These are phyloP conservation scores for Trypoxylus dichotomus DNA, from an alignment of 1,140 invertebrate species.

Conservation along the genomic window DNA sequence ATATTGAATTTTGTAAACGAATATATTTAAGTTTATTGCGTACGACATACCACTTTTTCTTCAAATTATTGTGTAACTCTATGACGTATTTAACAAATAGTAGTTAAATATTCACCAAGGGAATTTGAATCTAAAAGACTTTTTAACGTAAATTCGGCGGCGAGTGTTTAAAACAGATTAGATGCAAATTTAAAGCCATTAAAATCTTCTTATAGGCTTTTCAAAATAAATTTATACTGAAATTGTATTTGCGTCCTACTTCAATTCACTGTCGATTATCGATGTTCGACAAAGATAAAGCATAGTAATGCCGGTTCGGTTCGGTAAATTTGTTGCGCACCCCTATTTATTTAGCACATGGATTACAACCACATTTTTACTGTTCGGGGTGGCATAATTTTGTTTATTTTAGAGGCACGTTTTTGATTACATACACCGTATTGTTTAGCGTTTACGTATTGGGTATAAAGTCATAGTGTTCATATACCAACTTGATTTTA, in stretches of 20 bases:
- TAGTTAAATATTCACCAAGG: background rate
- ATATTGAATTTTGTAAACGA: too few relatives aligned
- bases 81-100: too few relatives aligned
- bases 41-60: too few relatives aligned
- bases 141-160: constrained; percentile 18
- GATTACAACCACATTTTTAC: constrained; percentile 30
- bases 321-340: constrained; percentile 10
- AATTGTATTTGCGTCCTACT: background rate
- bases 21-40: too few relatives aligned
- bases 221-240: constrained; percentile 14
- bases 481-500: too few relatives aligned
- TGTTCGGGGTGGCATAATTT: background rate
- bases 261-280: background rate
- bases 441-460: too few relatives aligned
- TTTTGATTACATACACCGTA: too few relatives aligned
- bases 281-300: background rate
- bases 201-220: constrained; percentile 26
- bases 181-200: constrained; percentile 28
- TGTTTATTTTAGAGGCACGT: background rate
- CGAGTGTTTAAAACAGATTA: constrained; percentile 28
- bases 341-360: constrained; percentile 27
- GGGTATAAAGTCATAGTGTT: too few relatives aligned
- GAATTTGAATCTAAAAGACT: background rate
- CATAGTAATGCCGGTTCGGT: background rate
- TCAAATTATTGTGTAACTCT: too few relatives aligned